Evolutionary conservation across 2,113 vertebrate species (phyloP), one percentile per base, ranked within the genome.

Genomic region (Laticauda laticaudata): DNA sequence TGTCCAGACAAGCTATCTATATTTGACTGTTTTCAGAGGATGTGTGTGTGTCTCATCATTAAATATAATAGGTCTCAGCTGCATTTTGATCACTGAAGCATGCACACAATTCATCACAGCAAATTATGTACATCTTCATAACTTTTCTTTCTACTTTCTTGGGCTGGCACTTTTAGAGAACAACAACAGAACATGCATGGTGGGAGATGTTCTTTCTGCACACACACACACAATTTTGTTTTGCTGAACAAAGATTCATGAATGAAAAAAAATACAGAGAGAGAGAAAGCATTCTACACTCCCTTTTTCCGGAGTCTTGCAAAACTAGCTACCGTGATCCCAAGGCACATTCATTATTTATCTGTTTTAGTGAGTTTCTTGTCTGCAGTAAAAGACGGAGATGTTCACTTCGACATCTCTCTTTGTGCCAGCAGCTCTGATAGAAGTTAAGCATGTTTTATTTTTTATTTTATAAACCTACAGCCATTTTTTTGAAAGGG

Each of bases 11-110:
- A 97, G 94, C 94, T 86, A 94, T 97, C 93, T 96, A 96, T 96
- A 94, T 96, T 96, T 97, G 94, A 95, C 90, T 97, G 97, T 97
- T 97, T 97, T 97, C 95, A 93, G 94, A 95, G 97, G 97, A 97
- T 97, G 97, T 53, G 51, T 53, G 51, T 87, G 55, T 87, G 53
- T 96, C 92, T 94, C 88, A 97, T 97, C 96, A 97, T 98, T 98
- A 98, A 98, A 96, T 96, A 95, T 97, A 97, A 98, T 98, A 96
- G 94, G 97, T 97, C 98, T 98, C 98, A 98, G 98, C 98, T 98
- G 98, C 96, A 95, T 97, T 97, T 97, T 97, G 97, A 95, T 98
- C 96, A 91, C 96, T 96, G 97, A 97, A 94, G 97, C 98, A 93
- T 98, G 96, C 97, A 96, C 94, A 94, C 97, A 97, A 97, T 98